Evolutionary conservation across 2,888 invertebrate species (phyloP), one percentile per base, ranked within the genome.

Genomic region (Epirrhoe alternata): DNA sequence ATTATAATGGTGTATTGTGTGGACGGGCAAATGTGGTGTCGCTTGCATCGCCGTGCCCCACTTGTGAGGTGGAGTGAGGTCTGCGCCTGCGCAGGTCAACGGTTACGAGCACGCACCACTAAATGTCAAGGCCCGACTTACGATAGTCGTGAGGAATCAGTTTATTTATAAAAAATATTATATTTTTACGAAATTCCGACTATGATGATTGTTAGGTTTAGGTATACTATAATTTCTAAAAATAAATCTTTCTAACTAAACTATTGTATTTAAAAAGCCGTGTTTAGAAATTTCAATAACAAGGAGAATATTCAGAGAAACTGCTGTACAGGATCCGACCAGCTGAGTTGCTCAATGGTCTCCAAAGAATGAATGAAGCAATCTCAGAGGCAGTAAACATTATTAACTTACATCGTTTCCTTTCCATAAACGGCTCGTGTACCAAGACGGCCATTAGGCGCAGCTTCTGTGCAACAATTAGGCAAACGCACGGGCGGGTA

Each of bases 401-500:
- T 86, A 89, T 89, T n/a, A n/a, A n/a, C n/a, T 89, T 86, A 89
- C 84, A 82, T 79, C 77, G 82, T 85, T 88, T 87, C 84, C 85
- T 84, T 85, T 83, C 90, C 90, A 87, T 89, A 92, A 90, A 86
- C 76, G 87, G 82, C 78, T 76, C 71, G 77, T 76, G 78, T 82
- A 82, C 81, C 81, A 79, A 81, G 77, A 75, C 71, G 75, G 85
- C 81, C 80, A 84, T 89, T 88, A 88, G 79, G 75, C 78, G 66
- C 82, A 84, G 90, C 92, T 93, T 87, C 92, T 89, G 92, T 92
- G 88, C 84, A 73, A 86, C 89, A 89, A 92, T 91, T 90, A 90
- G 86, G 84, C 81, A 85, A 78, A 79, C 78, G 76, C 83, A 83
- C 78, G 80, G 79, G 77, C 79, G 71, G 77, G 78, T 74, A 75